Base-by-base conservation (phyloP, 2,888 invertebrate species). In the Pollenia labialis region DNA sequence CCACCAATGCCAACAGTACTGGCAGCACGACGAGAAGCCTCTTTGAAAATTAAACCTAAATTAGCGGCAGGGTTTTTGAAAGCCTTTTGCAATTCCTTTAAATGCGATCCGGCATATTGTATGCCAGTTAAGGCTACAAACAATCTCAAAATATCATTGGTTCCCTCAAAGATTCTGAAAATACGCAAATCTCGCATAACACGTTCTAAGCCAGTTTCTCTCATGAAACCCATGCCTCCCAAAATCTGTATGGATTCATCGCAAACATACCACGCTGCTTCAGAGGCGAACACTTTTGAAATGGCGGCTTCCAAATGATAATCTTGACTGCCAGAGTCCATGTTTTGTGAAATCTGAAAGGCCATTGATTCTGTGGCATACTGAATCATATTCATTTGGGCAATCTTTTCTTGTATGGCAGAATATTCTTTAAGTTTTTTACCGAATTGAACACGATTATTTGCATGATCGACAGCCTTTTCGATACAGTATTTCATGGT, bases 301-400 rank as follows among this genome's bases (percentile, higher is more conserved):
- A 99, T 98, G 82, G 99, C 99, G n/a, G 99, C 99, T 94, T 99
- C 99, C 85, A 99, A 95, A 93, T 99, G 99, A 94, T 98, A 99
- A 92, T 99, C 99, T 90, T 95, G 94, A 83, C 97, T 96, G 76
- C 99, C 99, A 11, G 94, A 93, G 94, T 99, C 99, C 99, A 99
- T 99, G 93, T 98, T 99, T 88, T 97, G 98, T 81, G 98, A 97
- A 88, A 99, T 96, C 96, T 98, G 97, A 94, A 98, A 99, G 1
- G 98, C 98, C 94, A 98, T 95, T 46, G 97, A 96, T 94, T 99
- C 98, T 0, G 98, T 97, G 14, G 97, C 96, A 94, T 99, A 99
- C 90, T 99, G 99, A 88, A 96, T 93, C 94, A 97, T 95, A 8
- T 97, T 95, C 99, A 99, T 99, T 89, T 97, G 95, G 10, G 98